These are phyloP conservation scores for Notoglanidium macrostoma DNA, from an alignment of 2,797 vertebrate genomes.

Conservation along the genomic window DNA sequence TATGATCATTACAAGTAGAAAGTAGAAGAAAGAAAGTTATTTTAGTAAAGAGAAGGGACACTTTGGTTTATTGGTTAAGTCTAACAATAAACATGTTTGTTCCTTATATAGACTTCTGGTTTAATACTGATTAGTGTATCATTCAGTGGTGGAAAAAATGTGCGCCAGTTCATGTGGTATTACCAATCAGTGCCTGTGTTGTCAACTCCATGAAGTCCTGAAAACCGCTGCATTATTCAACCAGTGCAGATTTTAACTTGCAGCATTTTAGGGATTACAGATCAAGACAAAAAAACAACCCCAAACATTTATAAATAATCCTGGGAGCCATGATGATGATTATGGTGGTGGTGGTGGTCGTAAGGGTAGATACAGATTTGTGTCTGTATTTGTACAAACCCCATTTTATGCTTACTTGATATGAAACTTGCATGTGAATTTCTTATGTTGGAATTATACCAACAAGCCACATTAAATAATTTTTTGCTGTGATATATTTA, in stretches of 20 bases:
- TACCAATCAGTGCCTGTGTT: background rate
- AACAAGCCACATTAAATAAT: background rate
- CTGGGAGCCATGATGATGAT: background rate
- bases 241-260: background rate
- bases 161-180: background rate
- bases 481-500: background rate
- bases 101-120: slow-evolving; percentile 43
- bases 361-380: background rate
- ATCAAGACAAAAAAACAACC: background rate
- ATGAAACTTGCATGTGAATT: background rate
- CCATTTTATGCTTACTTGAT: background rate
- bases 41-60: background rate
- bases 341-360: background rate
- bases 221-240: slow-evolving; percentile 26
- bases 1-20: background rate
- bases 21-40: background rate
- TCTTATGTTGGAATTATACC: background rate
- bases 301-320: background rate
- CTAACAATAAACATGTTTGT: slow-evolving; percentile 14
- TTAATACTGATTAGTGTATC: slow-evolving; percentile 8
- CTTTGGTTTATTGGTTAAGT: background rate
- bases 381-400: background rate
- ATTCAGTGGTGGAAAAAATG: slow-evolving; percentile 25
- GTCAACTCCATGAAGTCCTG: background rate
- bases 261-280: background rate